A percentile compares a stretch with the other conserved stretches of the same genome.
These are phyloP conservation scores for Sarcophaga subvicina DNA, from an alignment of 2,888 invertebrate genomes.

Conservation along the genomic window DNA sequence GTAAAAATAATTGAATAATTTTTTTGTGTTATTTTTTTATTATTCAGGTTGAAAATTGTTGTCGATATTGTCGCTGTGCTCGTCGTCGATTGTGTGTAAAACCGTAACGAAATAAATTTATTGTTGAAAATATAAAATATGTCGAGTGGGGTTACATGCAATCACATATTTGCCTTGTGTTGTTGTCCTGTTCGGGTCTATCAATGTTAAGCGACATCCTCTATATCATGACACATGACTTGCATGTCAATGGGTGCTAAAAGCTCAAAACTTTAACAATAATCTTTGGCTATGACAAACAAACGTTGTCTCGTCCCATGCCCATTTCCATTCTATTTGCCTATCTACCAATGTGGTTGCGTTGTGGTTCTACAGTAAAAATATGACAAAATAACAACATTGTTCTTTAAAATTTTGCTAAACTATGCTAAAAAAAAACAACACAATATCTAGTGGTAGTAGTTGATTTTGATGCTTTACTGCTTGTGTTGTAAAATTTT, in stretches of 20 bases:
- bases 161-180: conserved; percentile 53
- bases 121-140: conserved; percentile 73
- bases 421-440: conserved; percentile 72
- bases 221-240: conserved; percentile 76
- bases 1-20: conserved; percentile 50
- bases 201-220: conserved; percentile 79
- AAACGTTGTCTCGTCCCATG: not conserved
- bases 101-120: conserved; percentile 75
- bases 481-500: conserved; percentile 24
- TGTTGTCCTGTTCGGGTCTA: conserved; percentile 71
- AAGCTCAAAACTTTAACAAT: conserved; percentile 70
- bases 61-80: conserved; percentile 44
- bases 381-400: conserved; percentile 72
- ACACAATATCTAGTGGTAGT: not conserved
- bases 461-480: not conserved
- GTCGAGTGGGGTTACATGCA: conserved; percentile 66
- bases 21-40: conserved; percentile 19
- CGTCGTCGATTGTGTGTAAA: conserved; percentile 57
- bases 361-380: conserved; percentile 27
- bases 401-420: conserved; percentile 78
- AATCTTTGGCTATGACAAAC: conserved; percentile 63
- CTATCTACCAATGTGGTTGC: not conserved
- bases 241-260: conserved; percentile 76
- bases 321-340: not conserved
- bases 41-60: conserved; percentile 58